Conservation (phyloP, 2,113 vertebrate species). For the Syrrhaptes paradoxus region DNA sequence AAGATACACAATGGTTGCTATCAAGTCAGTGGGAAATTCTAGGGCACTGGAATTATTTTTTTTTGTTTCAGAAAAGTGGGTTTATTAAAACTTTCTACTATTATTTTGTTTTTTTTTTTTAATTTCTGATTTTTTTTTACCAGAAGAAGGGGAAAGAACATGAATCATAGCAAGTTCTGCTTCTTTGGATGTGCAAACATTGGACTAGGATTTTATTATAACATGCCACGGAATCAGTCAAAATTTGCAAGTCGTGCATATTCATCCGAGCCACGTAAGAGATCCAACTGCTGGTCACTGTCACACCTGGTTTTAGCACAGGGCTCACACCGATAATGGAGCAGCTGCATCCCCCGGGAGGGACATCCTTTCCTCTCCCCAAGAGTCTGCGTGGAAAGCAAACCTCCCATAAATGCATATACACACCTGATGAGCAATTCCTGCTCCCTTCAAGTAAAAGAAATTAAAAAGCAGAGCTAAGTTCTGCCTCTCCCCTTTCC, state of each 20-base stretch:
- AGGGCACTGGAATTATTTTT: not conserved
- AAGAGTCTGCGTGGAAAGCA: accelerated
- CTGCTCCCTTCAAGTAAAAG: not conserved
- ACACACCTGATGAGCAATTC: not conserved
- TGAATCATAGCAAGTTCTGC: not conserved
- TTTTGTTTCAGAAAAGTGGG: not conserved
- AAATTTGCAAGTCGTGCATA: not conserved
- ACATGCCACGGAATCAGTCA: not conserved
- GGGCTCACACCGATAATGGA: accelerated
- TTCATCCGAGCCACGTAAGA: not conserved
- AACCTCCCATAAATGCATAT: not conserved
- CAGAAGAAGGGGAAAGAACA: not conserved
- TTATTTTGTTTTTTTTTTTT: not conserved
- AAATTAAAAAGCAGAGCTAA: not conserved
- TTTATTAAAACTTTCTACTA: not conserved
- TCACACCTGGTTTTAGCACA: not conserved
- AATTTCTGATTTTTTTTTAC: not conserved
- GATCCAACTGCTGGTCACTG: not conserved
- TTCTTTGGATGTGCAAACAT: not conserved
- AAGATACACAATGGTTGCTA: not conserved
- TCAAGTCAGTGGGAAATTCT: not conserved
- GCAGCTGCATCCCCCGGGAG: not conserved
- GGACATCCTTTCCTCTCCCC: not conserved
- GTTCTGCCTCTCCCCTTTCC: not conserved
- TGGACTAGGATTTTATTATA: not conserved